Evolutionary conservation across 2,113 vertebrate genomes (phyloP).

Genomic region (Raja brachyura): DNA sequence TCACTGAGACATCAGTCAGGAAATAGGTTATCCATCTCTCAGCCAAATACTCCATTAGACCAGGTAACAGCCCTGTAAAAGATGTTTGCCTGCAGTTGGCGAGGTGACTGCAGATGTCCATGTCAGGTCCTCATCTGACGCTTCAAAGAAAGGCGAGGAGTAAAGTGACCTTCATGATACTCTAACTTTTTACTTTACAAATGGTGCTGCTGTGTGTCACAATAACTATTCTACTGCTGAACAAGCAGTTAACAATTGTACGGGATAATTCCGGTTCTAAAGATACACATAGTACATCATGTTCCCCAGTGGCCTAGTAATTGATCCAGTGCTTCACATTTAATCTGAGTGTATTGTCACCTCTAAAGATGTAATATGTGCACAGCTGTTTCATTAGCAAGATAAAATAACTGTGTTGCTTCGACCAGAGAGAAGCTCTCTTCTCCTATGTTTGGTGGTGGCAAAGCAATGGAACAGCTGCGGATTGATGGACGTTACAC

Average conservation of each 20-base stretch:
- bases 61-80: neutral
- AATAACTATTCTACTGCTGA: slow-evolving; percentile 13
- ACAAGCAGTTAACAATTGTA: neutral
- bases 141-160: slow-evolving; percentile 44
- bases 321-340: neutral
- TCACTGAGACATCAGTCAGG: neutral
- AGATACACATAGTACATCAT: neutral
- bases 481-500: neutral
- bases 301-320: slow-evolving; percentile 6
- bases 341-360: neutral
- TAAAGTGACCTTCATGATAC: slow-evolving; percentile 42
- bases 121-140: slow-evolving; percentile 60
- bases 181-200: slow-evolving; percentile 44
- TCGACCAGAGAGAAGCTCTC: neutral
- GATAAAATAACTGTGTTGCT: neutral
- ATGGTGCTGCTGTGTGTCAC: slow-evolving; percentile 40
- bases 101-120: slow-evolving; percentile 48
- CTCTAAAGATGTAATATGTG: neutral
- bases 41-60: neutral
- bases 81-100: slow-evolving; percentile 12
- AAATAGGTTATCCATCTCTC: neutral
- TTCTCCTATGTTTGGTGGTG: neutral
- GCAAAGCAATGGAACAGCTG: neutral
- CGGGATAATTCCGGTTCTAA: neutral
- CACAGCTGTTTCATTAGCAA: neutral